Conservation (phyloP, 1,140 invertebrate species). For the Eriosoma lanigerum region DNA sequence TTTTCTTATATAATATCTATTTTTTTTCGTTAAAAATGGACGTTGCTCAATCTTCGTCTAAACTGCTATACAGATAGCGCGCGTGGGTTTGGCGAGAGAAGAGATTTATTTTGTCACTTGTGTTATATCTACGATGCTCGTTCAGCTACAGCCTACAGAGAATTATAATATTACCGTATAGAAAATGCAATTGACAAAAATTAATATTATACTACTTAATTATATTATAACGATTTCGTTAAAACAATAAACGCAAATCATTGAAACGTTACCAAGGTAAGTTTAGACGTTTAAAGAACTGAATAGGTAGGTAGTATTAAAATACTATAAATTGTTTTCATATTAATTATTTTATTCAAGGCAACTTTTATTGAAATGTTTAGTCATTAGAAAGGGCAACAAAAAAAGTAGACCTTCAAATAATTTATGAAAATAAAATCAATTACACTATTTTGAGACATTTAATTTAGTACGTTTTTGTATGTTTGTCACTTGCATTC, state of each 20-base stretch:
- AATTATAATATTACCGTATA: background rate
- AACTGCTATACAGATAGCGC: background rate
- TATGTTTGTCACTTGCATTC: background rate
- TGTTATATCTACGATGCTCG: no score
- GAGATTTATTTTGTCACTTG: background rate
- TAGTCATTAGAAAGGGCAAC: background rate
- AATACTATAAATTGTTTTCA: background rate
- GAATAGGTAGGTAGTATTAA: no score
- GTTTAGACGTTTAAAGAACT: background rate
- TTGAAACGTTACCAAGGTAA: background rate
- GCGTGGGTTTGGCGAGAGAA: background rate
- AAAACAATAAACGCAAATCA: no score
- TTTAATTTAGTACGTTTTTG: background rate
- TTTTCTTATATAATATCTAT: background rate
- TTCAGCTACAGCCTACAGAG: no score
- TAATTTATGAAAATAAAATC: background rate
- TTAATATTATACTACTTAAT: background rate
- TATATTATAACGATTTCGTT: no score
- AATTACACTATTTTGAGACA: background rate
- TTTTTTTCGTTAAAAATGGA: background rate
- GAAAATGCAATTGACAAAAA: background rate
- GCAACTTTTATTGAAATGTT: background rate
- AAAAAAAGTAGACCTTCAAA: slow-evolving; percentile 10
- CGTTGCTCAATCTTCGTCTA: background rate
- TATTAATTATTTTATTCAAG: background rate